Base-by-base conservation (phyloP, 2,888 invertebrate species). In the Mycalesis mineus region DNA sequence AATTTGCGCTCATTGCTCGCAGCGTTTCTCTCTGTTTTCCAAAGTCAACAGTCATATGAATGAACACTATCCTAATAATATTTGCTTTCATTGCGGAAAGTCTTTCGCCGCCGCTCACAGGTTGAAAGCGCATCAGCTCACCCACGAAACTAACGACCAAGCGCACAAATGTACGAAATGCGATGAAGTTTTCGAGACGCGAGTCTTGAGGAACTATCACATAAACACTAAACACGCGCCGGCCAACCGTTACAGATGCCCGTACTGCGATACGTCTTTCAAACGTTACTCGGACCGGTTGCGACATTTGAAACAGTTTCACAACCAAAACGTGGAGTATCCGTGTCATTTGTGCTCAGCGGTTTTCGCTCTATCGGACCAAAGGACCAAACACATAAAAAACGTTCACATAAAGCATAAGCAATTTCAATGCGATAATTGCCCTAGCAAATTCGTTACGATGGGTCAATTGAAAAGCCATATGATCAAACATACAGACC, bases 31-130 rank as follows among this genome's bases (percentile, higher is more conserved):
- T 4, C 58, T 82, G 1, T 88, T 88, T 54, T 71, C 78, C 0
- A 84, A 80, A 61, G 65, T 88, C 3, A 88, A 88, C 58, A 78
- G 69, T 0, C 88, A 88, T 61, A 78, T 85, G 66, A 88, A 88
- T 44, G 70, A 71, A n/a, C 88, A 89, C 44, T 84, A 78, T 63
- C 84, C 81, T 0, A 80, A 84, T 44, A 80, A 81, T 45, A 80
- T 88, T n/a, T 89, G 88, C 49, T 79, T 75, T 17, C 73, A 76
- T 40, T 89, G 88, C 56, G 88, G 88, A 0, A 88, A 87, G 71
- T 71, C 80, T 0, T 88, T 87, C 52, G 73, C 83, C 0, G 75
- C 77, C 0, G 65, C 67, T 1, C 71, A 75, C 13, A 74, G 84
- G n/a, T 67, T 87, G 0, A 78, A 79, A 62, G 69, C 84, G 0